Evolutionary conservation across 1,140 invertebrate species (phyloP).

Genomic region (Drosophila malerkotliana): DNA sequence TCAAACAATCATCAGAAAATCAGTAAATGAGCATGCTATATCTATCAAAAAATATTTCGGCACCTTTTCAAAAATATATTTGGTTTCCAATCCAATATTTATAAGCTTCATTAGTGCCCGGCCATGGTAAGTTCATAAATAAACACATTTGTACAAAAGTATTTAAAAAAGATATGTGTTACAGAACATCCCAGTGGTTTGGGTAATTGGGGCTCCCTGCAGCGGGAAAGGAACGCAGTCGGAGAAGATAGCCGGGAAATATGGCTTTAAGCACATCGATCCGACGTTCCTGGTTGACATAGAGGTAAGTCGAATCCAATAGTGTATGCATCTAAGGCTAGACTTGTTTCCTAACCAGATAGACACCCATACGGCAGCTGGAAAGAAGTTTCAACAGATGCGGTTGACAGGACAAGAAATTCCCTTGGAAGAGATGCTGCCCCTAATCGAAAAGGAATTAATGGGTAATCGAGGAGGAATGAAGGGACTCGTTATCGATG

Average conservation of each 20-base stretch:
- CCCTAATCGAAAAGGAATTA: slow-evolving; percentile 19
- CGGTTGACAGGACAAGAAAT: not conserved
- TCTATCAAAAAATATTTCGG: slow-evolving; percentile 26
- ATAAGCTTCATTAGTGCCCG: not conserved
- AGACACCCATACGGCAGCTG: not conserved
- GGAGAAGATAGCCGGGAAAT: slow-evolving; percentile 28
- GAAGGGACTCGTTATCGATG: slow-evolving; percentile 46
- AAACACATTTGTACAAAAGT: not conserved
- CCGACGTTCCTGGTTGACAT: slow-evolving; percentile 20
- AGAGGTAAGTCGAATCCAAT: slow-evolving; percentile 16
- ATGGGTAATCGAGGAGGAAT: not conserved
- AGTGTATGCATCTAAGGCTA: not conserved
- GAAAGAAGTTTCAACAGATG: not conserved
- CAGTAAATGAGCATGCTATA: not conserved
- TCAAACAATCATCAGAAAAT: not conserved
- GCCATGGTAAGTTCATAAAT: slow-evolving; percentile 33
- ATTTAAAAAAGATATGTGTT: not conserved
- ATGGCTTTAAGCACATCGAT: slow-evolving; percentile 39
- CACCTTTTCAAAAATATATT: not conserved
- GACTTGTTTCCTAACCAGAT: slow-evolving; percentile 9
- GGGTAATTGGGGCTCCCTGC: slow-evolving; percentile 44
- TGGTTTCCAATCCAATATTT: slow-evolving; percentile 6
- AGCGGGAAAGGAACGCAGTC: slow-evolving; percentile 51
- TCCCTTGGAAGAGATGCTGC: slow-evolving; percentile 16
- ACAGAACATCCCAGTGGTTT: slow-evolving; percentile 40